Evolutionary conservation across 2,888 invertebrate genomes (phyloP), one percentile per base, ranked within the genome.

Genomic region (Corythucha ciliata): DNA sequence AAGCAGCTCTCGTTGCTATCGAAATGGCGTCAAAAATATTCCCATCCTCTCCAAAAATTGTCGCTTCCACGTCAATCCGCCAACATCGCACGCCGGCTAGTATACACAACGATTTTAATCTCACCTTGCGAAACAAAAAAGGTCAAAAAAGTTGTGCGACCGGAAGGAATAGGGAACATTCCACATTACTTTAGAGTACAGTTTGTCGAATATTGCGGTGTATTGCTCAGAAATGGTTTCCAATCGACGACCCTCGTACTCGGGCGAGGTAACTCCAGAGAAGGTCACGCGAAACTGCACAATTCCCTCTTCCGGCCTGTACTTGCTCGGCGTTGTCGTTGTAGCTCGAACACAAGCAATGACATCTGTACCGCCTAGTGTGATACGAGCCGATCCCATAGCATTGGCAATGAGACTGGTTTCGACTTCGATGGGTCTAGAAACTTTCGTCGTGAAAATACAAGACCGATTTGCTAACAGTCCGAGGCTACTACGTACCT

Each of bases 231-330:
- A 42, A 2, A 34, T 42, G 37, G 86, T 83, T 63, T 94, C 93
- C 2, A 97, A 97, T 24, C 94, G 94, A 65, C 92, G 75, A 2
- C 96, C 97, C 72, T 97, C 96, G 72, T 96, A 97, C 64, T 85
- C 87, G 4, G 94, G 93, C 2, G 92, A 86, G 2, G 96, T 97
- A 77, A 93, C 96, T 7, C 96, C 96, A 20, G 96, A 96, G 69
- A 55, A 46, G 32, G 52, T 48, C 4, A 55, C 53, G 44, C 48
- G 49, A 14, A 55, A 16, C 27, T 46, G 22, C 27, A 98, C 72
- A 71, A 87, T 85, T 25, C 96, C 96, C 63, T 81, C 77, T 45
- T 79, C 71, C 0, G 89, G 88, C 57, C 75, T 78, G 25, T 82
- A 79, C 4, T 80, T 75, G 54, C 72, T 74, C 2, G 94, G 91